Base-by-base conservation (phyloP, 1,140 invertebrate genomes). In the Ephestia elutella region DNA sequence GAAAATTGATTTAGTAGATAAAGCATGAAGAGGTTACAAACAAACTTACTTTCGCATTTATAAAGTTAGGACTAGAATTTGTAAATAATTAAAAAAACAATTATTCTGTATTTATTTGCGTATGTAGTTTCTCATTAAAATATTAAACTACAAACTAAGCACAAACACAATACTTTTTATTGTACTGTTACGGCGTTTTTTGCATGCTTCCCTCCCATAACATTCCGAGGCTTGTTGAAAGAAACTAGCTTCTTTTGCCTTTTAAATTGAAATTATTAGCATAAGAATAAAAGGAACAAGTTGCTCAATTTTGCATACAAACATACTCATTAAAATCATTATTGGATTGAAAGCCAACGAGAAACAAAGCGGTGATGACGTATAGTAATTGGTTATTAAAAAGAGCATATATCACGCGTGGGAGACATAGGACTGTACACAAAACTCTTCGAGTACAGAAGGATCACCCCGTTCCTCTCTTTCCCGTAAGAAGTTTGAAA, bases 331-430 rank as follows among this genome's bases (percentile, higher is more conserved):
- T 44, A 44, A 44, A 44, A 44, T 15, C 38, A 44, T 44, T 17
- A 44, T n/a, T 17, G 38, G 38, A 44, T 44, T 15, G 38, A 44
- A 38, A 44, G 38, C 7, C 38, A 17, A 44, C 38, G 38, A 15
- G 38, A 15, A 44, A 44, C 38, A 44, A 44, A 44, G 38, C 38
- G n/a, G 38, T 17, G 38, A 44, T 15, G 38, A 44, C 38, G 38
- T 44, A 74, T 71, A 78, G 74, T 80, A 86, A 86, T 86, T 84
- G 80, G 80, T 83, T 83, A 86, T 80, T 83, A 84, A 79, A 83
- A 78, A 74, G 71, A 62, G 80, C 81, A 84, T 84, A 82, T 78
- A 81, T 86, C 80, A 83, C 76, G 75, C 73, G 75, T 75, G 78
- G 73, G 78, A 73, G 73, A 73, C 68, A 60, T 35, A 60, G 71